phyloP scores from a whole-genome alignment of 2,888 invertebrate genomes.

The Ophion ventricosus region DNA sequence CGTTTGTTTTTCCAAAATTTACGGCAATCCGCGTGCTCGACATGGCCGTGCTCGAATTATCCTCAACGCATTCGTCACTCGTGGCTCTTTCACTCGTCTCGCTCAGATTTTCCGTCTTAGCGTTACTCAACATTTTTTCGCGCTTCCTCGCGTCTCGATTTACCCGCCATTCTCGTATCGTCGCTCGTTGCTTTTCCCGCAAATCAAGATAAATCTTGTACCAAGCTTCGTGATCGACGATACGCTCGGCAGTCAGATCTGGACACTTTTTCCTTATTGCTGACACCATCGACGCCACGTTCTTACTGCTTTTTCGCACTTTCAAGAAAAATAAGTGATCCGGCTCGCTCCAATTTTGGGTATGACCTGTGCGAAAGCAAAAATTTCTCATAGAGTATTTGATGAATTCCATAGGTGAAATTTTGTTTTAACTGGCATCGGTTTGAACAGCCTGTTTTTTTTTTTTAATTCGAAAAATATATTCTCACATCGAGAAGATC shows the following conservation, averaged over 20 bases:
- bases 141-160: slow-evolving; percentile 71
- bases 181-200: slow-evolving; percentile 82
- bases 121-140: slow-evolving; percentile 30
- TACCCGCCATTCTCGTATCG: slow-evolving; percentile 83
- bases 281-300: slow-evolving; percentile 73
- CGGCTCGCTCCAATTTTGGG: slow-evolving; percentile 78
- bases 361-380: slow-evolving; percentile 74
- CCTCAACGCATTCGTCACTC: slow-evolving; percentile 7
- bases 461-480: background rate
- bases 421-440: background rate
- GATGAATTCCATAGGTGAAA: background rate
- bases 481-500: background rate
- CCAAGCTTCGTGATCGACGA: slow-evolving; percentile 84
- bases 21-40: background rate
- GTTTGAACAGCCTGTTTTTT: background rate
- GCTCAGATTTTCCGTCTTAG: background rate
- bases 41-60: background rate
- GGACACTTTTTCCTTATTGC: slow-evolving; percentile 77
- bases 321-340: slow-evolving; percentile 79
- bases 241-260: slow-evolving; percentile 79
- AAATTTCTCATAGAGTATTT: background rate
- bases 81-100: background rate
- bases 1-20: background rate
- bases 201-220: slow-evolving; percentile 83
- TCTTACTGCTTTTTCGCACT: slow-evolving; percentile 73